These are phyloP conservation scores for Nymphalis io DNA, from an alignment of 1,140 invertebrate species.

Conservation along the genomic window DNA sequence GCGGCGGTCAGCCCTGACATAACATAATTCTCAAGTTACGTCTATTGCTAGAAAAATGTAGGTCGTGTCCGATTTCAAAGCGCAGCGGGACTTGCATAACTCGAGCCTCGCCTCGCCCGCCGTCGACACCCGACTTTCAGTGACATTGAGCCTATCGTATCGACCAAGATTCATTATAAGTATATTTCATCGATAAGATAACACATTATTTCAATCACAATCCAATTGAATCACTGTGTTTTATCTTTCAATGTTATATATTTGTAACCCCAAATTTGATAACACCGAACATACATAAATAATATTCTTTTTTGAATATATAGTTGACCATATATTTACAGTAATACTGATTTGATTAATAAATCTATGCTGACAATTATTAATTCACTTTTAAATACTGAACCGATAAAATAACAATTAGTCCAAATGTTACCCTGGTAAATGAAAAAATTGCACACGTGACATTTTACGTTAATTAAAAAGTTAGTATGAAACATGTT, in stretches of 20 bases:
- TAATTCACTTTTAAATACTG: neutral
- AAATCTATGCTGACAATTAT: neutral
- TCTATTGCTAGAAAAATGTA: constrained; percentile 67
- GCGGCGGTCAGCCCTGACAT: constrained; percentile 37
- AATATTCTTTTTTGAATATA: neutral
- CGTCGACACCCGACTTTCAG: constrained; percentile 26
- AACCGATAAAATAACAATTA: neutral
- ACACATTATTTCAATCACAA: constrained; percentile 30
- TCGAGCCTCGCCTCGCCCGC: constrained; percentile 23
- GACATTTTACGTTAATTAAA: constrained; percentile 8
- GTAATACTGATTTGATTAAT: neutral
- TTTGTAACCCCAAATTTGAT: constrained; percentile 13
- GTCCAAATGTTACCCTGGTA: constrained; percentile 1
- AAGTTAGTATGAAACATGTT: constrained; percentile 1
- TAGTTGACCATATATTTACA: no score
- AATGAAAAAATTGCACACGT: neutral
- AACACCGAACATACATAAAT: neutral
- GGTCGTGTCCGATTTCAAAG: constrained; percentile 68
- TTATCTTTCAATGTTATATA: constrained; percentile 28
- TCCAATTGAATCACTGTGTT: constrained; percentile 24
- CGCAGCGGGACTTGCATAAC: constrained; percentile 61
- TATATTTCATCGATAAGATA: constrained; percentile 34
- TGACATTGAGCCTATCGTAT: constrained; percentile 25
- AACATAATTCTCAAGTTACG: constrained; percentile 60
- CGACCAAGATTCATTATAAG: constrained; percentile 21